A percentile compares a stretch with the other conserved stretches of the same genome.
Evolutionary conservation across 1,140 invertebrate species (phyloP).

Genomic region (Leptinotarsa defecta): DNA sequence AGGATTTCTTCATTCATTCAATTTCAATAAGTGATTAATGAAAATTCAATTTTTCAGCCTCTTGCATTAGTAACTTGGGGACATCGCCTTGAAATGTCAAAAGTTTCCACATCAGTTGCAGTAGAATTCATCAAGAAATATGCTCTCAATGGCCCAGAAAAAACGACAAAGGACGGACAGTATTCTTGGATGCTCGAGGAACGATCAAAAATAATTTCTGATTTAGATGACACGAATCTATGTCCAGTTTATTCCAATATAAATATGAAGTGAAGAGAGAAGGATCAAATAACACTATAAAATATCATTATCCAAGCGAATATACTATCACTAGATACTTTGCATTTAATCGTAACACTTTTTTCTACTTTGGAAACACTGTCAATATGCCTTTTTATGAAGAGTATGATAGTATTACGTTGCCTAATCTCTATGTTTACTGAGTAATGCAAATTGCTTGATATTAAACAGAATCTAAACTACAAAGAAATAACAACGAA

Average conservation of each 20-base stretch:
- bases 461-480: too few relatives aligned
- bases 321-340: too few relatives aligned
- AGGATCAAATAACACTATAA: too few relatives aligned
- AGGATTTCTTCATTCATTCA: background rate
- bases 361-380: too few relatives aligned
- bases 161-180: slow-evolving; percentile 64
- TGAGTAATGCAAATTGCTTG: too few relatives aligned
- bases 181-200: slow-evolving; percentile 57
- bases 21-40: background rate
- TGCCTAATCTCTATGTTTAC: too few relatives aligned
- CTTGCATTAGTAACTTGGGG: slow-evolving; percentile 81
- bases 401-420: too few relatives aligned
- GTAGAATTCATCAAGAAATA: slow-evolving; percentile 68
- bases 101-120: slow-evolving; percentile 64
- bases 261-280: slow-evolving; percentile 1
- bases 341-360: too few relatives aligned
- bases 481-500: too few relatives aligned
- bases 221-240: slow-evolving; percentile 59
- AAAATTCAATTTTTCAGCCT: slow-evolving; percentile 62
- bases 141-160: slow-evolving; percentile 70
- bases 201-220: slow-evolving; percentile 61
- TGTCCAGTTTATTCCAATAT: slow-evolving; percentile 53
- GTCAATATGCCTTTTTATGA: too few relatives aligned
- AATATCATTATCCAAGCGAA: too few relatives aligned
- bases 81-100: slow-evolving; percentile 72